Evolutionary conservation across 2,888 invertebrate genomes (phyloP).

Genomic region (Dione juno): DNA sequence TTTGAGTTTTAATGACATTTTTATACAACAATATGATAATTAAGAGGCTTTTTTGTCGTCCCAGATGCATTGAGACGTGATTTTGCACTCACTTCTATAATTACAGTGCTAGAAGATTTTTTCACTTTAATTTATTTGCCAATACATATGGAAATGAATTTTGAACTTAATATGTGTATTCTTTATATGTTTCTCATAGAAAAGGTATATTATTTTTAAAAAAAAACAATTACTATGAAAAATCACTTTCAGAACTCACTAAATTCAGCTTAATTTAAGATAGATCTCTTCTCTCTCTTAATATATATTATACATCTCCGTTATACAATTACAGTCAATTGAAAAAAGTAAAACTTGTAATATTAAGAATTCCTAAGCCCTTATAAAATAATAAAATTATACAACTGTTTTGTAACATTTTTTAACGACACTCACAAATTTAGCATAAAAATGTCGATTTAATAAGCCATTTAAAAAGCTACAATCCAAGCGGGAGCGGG

Average conservation of each 20-base stretch:
- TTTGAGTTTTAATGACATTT: conserved; percentile 76
- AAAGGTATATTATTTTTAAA: too few relatives aligned
- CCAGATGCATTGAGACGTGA: conserved; percentile 56
- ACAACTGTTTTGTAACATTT: too few relatives aligned
- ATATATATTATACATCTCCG: too few relatives aligned
- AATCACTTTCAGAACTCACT: too few relatives aligned
- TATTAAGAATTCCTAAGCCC: too few relatives aligned
- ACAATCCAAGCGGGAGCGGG: conserved; percentile 16
- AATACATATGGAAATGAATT: neutral
- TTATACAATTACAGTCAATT: too few relatives aligned
- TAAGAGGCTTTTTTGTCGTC: conserved; percentile 59
- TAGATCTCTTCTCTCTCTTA: too few relatives aligned
- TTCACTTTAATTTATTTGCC: conserved; percentile 9
- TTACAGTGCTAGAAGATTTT: conserved; percentile 37
- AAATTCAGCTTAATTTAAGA: too few relatives aligned
- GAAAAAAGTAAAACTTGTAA: too few relatives aligned
- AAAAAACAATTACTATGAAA: too few relatives aligned
- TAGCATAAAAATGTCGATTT: conserved; percentile 4
- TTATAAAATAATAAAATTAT: neutral
- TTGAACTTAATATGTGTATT: neutral
- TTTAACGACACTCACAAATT: conserved; percentile 16
- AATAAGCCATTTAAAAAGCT: conserved; percentile 27
- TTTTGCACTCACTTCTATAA: conserved; percentile 35
- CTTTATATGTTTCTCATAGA: too few relatives aligned
- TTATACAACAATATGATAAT: conserved; percentile 81